Percentiles rank a stretch among this genome's conserved stretches.
phyloP scores from a whole-genome alignment of 1,140 invertebrate species.

The Heliconius eleuchia region DNA sequence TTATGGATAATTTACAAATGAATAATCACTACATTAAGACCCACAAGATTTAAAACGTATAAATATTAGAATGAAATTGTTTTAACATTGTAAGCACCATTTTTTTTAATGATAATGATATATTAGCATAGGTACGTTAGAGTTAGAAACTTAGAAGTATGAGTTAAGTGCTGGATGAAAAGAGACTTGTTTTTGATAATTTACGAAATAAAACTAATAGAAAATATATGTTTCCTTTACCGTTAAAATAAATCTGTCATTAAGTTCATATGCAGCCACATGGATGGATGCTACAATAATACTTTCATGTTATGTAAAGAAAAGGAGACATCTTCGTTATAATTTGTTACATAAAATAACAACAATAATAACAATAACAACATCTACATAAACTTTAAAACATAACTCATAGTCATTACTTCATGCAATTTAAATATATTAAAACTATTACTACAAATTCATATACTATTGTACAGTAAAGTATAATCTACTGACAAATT shows the following conservation, averaged over 20 bases:
- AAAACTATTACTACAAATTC: neutral
- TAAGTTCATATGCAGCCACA: neutral
- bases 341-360: constrained; percentile 3
- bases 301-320: neutral
- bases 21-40: no score
- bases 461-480: neutral
- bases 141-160: neutral
- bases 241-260: neutral
- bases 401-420: neutral
- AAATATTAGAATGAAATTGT: neutral
- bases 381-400: neutral
- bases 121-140: neutral
- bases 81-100: no score
- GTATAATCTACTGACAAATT: neutral
- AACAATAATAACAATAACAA: neutral
- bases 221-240: neutral
- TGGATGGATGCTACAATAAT: neutral
- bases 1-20: no score
- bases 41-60: no score
- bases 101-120: neutral
- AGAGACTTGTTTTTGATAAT: constrained; percentile 17
- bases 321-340: neutral
- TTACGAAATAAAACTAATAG: neutral
- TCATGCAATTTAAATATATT: constrained; percentile 2
- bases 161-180: constrained; percentile 11